Percentiles rank a stretch among this genome's conserved stretches.
Conservation (phyloP, 1,140 invertebrate genomes). For the Neuroterus valhalla region DNA sequence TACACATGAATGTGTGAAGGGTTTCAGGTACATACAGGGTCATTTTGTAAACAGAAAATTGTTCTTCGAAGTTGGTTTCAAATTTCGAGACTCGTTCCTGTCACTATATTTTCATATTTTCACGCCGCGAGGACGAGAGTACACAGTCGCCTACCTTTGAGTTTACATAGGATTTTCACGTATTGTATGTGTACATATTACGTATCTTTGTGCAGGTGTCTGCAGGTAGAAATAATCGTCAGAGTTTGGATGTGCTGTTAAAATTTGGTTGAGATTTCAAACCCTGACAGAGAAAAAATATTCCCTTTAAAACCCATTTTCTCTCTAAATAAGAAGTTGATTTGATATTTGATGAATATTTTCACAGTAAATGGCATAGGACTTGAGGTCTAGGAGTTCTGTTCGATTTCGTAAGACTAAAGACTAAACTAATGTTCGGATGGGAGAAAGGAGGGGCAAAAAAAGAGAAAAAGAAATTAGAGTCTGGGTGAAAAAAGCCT, state of each 20-base stretch:
- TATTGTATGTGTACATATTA: conserved; percentile 22
- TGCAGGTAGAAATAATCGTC: conserved; percentile 12
- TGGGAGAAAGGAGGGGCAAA: too few species aligned
- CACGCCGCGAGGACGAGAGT: conserved; percentile 13
- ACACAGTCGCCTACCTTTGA: conserved; percentile 18
- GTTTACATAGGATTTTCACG: conserved; percentile 29
- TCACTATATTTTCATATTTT: conserved; percentile 11
- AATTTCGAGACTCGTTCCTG: conserved; percentile 16
- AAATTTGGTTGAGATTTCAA: not conserved
- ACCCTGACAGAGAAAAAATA: too few species aligned
- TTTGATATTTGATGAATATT: too few species aligned
- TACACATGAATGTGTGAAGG: not conserved
- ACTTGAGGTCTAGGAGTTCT: too few species aligned
- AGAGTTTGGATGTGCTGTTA: not conserved
- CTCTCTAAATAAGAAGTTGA: too few species aligned
- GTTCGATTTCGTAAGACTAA: too few species aligned
- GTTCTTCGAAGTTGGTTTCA: conserved; percentile 5
- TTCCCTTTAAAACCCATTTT: too few species aligned
- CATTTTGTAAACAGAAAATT: not conserved
- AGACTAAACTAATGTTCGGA: too few species aligned
- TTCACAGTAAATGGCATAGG: too few species aligned
- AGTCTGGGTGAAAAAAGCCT: conserved; percentile 22
- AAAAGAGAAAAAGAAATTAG: not conserved
- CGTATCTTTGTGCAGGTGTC: conserved; percentile 8
- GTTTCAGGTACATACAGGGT: not conserved